These are phyloP conservation scores for Sphinx pinastri DNA, from an alignment of 2,888 invertebrate species.

Conservation along the genomic window DNA sequence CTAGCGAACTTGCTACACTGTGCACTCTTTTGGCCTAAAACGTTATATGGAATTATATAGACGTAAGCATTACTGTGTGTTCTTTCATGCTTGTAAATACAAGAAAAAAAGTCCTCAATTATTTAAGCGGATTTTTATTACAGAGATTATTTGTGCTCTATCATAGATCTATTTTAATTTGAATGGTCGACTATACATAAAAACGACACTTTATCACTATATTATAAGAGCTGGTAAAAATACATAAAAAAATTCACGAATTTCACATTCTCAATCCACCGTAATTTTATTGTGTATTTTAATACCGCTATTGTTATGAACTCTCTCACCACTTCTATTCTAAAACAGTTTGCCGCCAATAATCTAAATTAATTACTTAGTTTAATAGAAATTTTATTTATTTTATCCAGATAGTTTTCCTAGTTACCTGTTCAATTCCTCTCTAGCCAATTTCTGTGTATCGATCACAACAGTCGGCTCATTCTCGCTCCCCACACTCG, in stretches of 20 bases:
- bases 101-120: background rate
- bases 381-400: background rate
- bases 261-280: too few species aligned
- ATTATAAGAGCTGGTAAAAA: background rate
- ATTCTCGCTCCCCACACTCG: constrained; percentile 65
- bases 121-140: too few species aligned
- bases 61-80: background rate
- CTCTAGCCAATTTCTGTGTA: constrained; percentile 62
- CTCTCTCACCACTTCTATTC: too few species aligned
- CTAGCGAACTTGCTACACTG: constrained; percentile 66
- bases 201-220: too few species aligned
- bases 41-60: background rate
- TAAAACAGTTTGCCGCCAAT: too few species aligned
- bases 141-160: too few species aligned
- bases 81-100: background rate
- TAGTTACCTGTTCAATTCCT: constrained; percentile 73
- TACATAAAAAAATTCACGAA: background rate
- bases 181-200: too few species aligned
- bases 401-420: background rate
- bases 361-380: background rate
- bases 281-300: background rate
- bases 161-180: too few species aligned
- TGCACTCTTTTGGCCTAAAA: constrained; percentile 35
- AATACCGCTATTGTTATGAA: too few species aligned
- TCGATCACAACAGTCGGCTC: constrained; percentile 68